Percentiles rank a stretch among this genome's conserved stretches.
Evolutionary conservation across 2,888 invertebrate species (phyloP).

Genomic region (Ophraella communa): DNA sequence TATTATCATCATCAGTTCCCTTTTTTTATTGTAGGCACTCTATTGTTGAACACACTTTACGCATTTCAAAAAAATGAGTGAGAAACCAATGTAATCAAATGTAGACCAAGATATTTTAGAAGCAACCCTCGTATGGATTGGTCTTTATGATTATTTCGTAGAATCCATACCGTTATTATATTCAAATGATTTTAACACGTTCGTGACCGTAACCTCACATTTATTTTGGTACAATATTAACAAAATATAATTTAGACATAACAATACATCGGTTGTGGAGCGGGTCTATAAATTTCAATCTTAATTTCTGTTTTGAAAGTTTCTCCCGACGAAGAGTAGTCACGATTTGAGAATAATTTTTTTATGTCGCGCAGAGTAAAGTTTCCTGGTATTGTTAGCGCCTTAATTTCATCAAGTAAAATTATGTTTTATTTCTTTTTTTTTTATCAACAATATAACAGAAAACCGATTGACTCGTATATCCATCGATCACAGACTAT

Average conservation of each 20-base stretch:
- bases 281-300: slow-evolving; percentile 27
- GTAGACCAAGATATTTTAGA: no score
- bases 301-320: slow-evolving; percentile 29
- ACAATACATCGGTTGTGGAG: slow-evolving; percentile 23
- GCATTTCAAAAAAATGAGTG: no score
- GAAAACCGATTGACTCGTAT: no score
- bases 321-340: background rate
- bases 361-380: background rate
- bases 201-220: slow-evolving; percentile 18
- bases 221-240: slow-evolving; percentile 24
- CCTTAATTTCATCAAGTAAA: no score
- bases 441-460: no score
- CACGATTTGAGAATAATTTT: background rate
- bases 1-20: no score
- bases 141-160: background rate
- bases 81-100: no score
- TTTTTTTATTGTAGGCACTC: no score
- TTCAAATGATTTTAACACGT: slow-evolving; percentile 11
- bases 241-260: slow-evolving; percentile 32
- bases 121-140: background rate
- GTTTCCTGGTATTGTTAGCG: no score
- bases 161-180: background rate
- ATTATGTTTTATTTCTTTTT: no score
- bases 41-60: no score
- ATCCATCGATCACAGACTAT: no score